Conservation (phyloP, 2,113 vertebrate species). For the Heterotilapia buettikoferi region DNA sequence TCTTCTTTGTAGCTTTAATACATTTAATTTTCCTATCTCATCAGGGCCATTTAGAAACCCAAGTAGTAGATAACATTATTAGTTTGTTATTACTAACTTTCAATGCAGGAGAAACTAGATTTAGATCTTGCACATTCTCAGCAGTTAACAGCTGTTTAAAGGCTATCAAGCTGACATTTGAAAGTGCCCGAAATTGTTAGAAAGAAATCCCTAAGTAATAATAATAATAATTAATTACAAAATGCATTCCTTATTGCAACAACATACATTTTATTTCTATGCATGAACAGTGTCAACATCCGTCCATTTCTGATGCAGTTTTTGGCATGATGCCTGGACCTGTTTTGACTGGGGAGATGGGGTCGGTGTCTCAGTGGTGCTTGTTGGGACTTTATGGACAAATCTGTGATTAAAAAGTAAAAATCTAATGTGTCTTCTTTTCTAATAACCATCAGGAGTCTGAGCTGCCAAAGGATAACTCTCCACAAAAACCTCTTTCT, state of each 20-base stretch:
- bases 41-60: neutral
- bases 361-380: neutral
- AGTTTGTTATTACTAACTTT: neutral
- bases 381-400: neutral
- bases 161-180: neutral
- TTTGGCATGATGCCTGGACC: neutral
- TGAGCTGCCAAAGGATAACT: constrained; percentile 97
- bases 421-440: neutral
- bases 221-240: neutral
- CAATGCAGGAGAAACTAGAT: neutral
- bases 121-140: neutral
- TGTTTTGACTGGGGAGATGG: neutral
- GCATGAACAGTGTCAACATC: neutral
- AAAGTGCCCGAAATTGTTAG: neutral
- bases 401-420: neutral
- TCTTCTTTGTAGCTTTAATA: neutral
- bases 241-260: neutral
- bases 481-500: constrained; percentile 97
- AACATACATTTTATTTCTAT: neutral
- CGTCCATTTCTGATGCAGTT: neutral
- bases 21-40: neutral
- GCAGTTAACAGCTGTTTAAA: neutral
- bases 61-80: neutral
- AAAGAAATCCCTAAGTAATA: neutral
- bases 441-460: constrained; percentile 74